phyloP scores from a whole-genome alignment of 2,888 invertebrate genomes.

The Dromius quadrimaculatus region DNA sequence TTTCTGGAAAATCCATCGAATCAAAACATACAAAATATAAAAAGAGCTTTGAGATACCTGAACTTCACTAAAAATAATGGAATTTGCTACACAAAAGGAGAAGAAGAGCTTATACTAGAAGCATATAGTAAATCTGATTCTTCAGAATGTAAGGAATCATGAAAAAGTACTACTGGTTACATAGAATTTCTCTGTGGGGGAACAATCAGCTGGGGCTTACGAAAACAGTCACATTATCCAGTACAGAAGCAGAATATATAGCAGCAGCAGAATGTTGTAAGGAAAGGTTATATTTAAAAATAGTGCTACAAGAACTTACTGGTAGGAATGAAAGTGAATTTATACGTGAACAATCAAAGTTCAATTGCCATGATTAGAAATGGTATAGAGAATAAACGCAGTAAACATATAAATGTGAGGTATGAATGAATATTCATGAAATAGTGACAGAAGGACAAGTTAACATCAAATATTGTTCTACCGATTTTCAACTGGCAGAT shows the following conservation, averaged over 20 bases:
- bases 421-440: slow-evolving; percentile 52
- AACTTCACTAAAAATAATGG: too few relatives aligned
- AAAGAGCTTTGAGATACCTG: too few relatives aligned
- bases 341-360: slow-evolving; percentile 54
- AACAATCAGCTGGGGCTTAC: slow-evolving; percentile 54
- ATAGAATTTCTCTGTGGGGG: slow-evolving; percentile 52
- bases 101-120: too few relatives aligned
- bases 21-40: too few relatives aligned
- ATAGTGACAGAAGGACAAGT: slow-evolving; percentile 47
- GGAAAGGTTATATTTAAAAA: slow-evolving; percentile 55
- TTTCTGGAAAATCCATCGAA: too few relatives aligned
- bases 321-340: background rate
- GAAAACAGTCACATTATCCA: too few relatives aligned
- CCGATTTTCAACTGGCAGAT: slow-evolving; percentile 50
- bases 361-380: slow-evolving; percentile 51
- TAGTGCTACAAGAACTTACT: slow-evolving; percentile 53
- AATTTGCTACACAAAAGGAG: too few relatives aligned
- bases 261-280: too few relatives aligned
- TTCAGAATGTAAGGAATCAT: too few relatives aligned
- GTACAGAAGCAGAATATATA: too few relatives aligned
- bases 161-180: too few relatives aligned
- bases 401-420: slow-evolving; percentile 55
- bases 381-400: slow-evolving; percentile 25
- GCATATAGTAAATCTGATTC: too few relatives aligned
- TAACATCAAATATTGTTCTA: slow-evolving; percentile 47